Evolutionary conservation across 2,113 vertebrate genomes (phyloP).

Genomic region (Chaetodon trifascialis): DNA sequence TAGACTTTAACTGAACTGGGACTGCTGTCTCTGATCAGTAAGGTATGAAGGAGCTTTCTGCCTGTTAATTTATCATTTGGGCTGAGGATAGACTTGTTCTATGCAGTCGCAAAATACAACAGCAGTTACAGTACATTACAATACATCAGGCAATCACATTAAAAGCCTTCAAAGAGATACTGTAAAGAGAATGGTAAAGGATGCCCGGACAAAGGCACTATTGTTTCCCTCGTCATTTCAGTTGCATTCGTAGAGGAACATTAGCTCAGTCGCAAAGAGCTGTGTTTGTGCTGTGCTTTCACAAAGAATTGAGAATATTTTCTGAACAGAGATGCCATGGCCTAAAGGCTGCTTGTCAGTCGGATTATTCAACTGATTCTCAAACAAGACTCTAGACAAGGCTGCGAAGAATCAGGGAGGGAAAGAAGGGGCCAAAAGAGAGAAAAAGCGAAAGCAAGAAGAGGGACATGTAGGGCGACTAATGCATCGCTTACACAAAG

Average conservation of each 20-base stretch:
- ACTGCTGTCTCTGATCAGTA: slow-evolving; percentile 54
- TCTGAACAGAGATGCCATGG: slow-evolving; percentile 68
- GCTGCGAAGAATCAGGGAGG: slow-evolving; percentile 53
- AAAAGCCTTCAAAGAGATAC: slow-evolving; percentile 28
- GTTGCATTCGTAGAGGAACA: slow-evolving; percentile 38
- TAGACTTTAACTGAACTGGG: slow-evolving; percentile 59
- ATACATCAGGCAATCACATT: slow-evolving; percentile 21
- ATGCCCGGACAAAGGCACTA: slow-evolving; percentile 32
- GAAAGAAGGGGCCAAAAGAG: slow-evolving; percentile 47
- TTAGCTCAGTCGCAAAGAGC: slow-evolving; percentile 53
- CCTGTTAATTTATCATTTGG: slow-evolving; percentile 49
- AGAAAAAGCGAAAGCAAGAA: slow-evolving; percentile 58
- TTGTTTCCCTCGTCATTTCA: slow-evolving; percentile 18
- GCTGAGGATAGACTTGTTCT: slow-evolving; percentile 10
- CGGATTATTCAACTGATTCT: slow-evolving; percentile 77
- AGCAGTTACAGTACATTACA: background rate
- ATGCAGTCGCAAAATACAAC: background rate
- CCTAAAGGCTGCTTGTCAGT: slow-evolving; percentile 78
- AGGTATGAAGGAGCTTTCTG: slow-evolving; percentile 66
- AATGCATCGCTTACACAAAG: slow-evolving; percentile 82
- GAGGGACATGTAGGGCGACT: slow-evolving; percentile 58
- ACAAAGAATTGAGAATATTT: slow-evolving; percentile 73
- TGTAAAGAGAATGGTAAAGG: slow-evolving; percentile 21
- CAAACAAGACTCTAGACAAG: slow-evolving; percentile 71
- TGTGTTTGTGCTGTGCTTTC: slow-evolving; percentile 70